These are phyloP conservation scores for Vollenhovia emeryi DNA, from an alignment of 1,140 invertebrate genomes.

Conservation along the genomic window DNA sequence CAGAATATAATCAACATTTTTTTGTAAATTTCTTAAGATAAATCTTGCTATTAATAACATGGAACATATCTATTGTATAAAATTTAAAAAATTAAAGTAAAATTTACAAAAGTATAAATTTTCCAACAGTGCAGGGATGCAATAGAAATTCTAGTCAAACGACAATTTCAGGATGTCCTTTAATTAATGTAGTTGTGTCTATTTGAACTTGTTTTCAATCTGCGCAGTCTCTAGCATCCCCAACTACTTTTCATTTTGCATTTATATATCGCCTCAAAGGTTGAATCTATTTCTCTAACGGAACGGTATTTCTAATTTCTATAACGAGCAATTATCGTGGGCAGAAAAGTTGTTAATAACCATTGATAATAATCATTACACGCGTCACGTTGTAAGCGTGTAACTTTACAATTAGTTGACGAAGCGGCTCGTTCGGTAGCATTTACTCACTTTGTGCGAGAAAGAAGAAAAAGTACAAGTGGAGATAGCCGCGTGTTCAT, in stretches of 20 bases:
- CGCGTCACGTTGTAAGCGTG: not conserved
- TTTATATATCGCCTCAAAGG: not conserved
- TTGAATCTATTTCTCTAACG: not conserved
- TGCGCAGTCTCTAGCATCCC: not conserved
- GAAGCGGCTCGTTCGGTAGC: conserved; percentile 4
- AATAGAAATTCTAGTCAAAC: not conserved
- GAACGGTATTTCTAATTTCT: not conserved
- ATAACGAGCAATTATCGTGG: not conserved
- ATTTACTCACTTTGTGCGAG: not conserved
- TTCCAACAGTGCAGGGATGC: too few relatives aligned
- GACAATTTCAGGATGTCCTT: not conserved
- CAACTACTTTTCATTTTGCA: not conserved
- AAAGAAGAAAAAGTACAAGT: conserved; percentile 1
- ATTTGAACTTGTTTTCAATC: not conserved
- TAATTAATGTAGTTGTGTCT: not conserved
- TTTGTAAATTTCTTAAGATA: too few relatives aligned
- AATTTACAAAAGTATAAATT: too few relatives aligned
- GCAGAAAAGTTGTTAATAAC: conserved; percentile 4
- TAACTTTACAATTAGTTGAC: conserved; percentile 29
- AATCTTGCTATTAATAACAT: too few relatives aligned
- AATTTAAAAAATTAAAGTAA: too few relatives aligned
- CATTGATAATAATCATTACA: conserved; percentile 13
- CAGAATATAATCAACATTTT: too few relatives aligned
- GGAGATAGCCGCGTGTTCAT: conserved; percentile 26
- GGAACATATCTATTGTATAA: too few relatives aligned